Conservation (phyloP, 2,113 vertebrate genomes). For the Chloebia gouldiae region DNA sequence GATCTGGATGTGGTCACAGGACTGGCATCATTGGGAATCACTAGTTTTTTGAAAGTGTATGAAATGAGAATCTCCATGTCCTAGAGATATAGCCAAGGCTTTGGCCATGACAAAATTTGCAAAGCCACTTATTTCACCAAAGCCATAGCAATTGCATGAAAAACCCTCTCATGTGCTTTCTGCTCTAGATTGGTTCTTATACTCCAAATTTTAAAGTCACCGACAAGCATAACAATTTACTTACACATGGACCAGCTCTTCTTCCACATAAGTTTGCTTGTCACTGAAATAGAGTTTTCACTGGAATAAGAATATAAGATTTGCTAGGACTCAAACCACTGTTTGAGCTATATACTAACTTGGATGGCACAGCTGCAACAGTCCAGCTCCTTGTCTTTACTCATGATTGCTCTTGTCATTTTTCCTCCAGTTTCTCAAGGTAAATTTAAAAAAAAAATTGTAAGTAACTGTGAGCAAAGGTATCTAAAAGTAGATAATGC, state of each 20-base stretch:
- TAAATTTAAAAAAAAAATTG: neutral
- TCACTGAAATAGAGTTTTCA: neutral
- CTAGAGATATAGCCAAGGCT: neutral
- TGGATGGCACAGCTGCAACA: neutral
- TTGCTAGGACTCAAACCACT: neutral
- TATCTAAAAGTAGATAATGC: neutral
- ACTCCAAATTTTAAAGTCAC: neutral
- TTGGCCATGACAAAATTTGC: neutral
- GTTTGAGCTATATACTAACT: neutral
- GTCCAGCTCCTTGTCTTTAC: neutral
- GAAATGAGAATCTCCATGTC: neutral
- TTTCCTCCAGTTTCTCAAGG: neutral
- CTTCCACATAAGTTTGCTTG: neutral
- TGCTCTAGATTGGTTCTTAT: neutral
- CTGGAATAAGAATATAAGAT: neutral
- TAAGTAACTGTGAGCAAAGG: neutral
- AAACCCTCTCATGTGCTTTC: neutral
- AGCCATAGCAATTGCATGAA: neutral
- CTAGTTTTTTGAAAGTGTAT: neutral
- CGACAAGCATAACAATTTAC: neutral
- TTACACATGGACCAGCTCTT: neutral
- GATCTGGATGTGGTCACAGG: fast-evolving
- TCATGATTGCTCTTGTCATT: neutral
- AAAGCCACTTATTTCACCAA: neutral
- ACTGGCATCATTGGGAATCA: neutral